A percentile compares a stretch with the other conserved stretches of the same genome.
phyloP scores from a whole-genome alignment of 2,113 vertebrate species.

The Cyphomyrus plagiostoma region DNA sequence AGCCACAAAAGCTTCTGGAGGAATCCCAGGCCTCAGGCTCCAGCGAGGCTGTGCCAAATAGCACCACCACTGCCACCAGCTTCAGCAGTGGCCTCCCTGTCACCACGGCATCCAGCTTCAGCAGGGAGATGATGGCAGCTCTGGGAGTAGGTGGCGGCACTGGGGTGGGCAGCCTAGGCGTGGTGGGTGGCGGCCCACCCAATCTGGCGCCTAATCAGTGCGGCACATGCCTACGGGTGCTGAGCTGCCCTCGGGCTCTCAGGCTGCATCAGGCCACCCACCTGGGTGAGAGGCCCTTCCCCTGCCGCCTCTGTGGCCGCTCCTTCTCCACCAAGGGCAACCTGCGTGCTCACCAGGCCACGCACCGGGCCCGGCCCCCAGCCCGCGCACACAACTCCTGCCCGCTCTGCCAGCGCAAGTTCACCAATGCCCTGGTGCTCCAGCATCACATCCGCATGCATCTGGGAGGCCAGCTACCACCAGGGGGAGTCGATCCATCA shows the following conservation, averaged over 20 bases:
- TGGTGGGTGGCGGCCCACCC: constrained; percentile 35
- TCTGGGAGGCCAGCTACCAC: constrained; percentile 80
- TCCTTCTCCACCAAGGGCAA: constrained; percentile 85
- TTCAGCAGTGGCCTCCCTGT: constrained; percentile 39
- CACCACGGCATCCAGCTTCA: constrained; percentile 57
- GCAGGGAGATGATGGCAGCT: constrained; percentile 64
- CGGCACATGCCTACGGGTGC: constrained; percentile 75
- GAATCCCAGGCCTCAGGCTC: constrained; percentile 47
- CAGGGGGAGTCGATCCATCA: constrained; percentile 41
- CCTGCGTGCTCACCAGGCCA: constrained; percentile 78
- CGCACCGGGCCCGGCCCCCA: constrained; percentile 75
- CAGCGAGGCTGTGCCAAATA: constrained; percentile 28
- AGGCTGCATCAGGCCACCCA: constrained; percentile 84
- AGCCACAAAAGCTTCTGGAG: constrained; percentile 47
- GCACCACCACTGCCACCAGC: background rate
- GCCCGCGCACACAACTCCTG: constrained; percentile 80
- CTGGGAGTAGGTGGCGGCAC: constrained; percentile 58
- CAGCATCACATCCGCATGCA: constrained; percentile 88
- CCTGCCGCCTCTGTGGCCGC: constrained; percentile 82
- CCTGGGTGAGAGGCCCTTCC: constrained; percentile 78
- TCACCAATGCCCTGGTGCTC: constrained; percentile 82
- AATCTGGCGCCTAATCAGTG: constrained; percentile 70
- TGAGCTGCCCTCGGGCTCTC: constrained; percentile 81
- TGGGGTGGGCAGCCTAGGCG: constrained; percentile 31
- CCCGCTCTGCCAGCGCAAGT: constrained; percentile 84